These are phyloP conservation scores for Oreamnos americanus DNA, from an alignment of 2,113 vertebrate species.

Conservation along the genomic window DNA sequence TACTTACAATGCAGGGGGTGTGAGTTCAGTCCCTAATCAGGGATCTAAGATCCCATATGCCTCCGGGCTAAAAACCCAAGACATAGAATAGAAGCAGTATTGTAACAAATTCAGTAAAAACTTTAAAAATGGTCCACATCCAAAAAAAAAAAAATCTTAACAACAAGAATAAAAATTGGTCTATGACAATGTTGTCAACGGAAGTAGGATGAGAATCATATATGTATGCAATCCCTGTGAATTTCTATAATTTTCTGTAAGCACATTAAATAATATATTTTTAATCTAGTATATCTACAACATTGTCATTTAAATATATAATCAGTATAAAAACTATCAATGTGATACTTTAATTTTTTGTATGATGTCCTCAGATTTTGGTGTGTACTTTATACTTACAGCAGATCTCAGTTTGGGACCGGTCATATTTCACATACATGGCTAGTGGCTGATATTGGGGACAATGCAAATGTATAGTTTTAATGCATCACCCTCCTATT, in stretches of 20 bases:
- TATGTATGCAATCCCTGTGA: not conserved
- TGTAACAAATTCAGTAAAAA: not conserved
- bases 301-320: not conserved
- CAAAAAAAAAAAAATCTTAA: not conserved
- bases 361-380: not conserved
- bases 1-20: not conserved
- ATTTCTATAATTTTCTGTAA: not conserved
- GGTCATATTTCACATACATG: not conserved
- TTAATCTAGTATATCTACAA: not conserved
- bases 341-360: not conserved
- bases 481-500: not conserved
- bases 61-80: not conserved
- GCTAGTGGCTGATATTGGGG: not conserved
- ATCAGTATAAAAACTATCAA: not conserved
- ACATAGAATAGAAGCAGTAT: not conserved
- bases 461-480: not conserved
- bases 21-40: not conserved
- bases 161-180: not conserved
- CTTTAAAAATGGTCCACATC: not conserved
- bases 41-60: not conserved
- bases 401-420: not conserved
- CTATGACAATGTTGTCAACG: not conserved
- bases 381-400: not conserved
- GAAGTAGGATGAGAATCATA: not conserved
- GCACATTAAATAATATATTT: not conserved